Percentiles rank a stretch among this genome's conserved stretches.
Conservation (phyloP, 1,140 invertebrate genomes). For the Nautilus pompilius region DNA sequence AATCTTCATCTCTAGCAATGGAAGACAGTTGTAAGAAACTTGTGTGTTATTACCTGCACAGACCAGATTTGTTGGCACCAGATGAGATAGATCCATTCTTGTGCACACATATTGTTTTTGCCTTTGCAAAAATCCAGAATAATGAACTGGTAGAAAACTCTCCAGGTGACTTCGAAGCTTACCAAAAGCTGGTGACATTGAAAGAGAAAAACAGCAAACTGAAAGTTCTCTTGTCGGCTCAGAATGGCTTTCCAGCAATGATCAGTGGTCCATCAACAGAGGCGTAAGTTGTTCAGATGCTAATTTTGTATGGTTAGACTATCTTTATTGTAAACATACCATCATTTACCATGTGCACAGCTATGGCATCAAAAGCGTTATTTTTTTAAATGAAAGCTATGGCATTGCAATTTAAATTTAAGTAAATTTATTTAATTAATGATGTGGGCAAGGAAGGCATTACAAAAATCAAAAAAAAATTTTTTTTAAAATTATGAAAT, state of each 20-base stretch:
- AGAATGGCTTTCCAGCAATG: conserved; percentile 9
- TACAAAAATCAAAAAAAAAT: no score
- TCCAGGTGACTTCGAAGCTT: background rate
- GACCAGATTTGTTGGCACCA: background rate
- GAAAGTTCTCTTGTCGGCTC: conserved; percentile 12
- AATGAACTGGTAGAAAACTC: background rate
- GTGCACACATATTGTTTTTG: conserved; percentile 14
- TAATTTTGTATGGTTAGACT: no score
- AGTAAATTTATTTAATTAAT: no score
- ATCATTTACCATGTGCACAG: no score
- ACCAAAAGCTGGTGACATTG: background rate
- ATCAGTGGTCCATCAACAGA: background rate
- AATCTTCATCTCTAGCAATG: no score
- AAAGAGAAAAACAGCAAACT: conserved; percentile 4
- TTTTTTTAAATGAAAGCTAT: no score
- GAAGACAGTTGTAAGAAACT: background rate
- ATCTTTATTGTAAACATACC: no score
- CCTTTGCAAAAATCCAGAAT: conserved; percentile 10
- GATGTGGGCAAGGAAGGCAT: no score
- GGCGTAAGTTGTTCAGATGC: conserved; percentile 9
- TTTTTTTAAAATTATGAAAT: no score
- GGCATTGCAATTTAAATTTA: no score
- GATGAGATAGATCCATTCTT: background rate
- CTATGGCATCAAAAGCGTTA: no score
- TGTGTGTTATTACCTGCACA: conserved; percentile 13